Conservation (phyloP, 2,888 invertebrate genomes). For the Digitonthophagus gazella region DNA sequence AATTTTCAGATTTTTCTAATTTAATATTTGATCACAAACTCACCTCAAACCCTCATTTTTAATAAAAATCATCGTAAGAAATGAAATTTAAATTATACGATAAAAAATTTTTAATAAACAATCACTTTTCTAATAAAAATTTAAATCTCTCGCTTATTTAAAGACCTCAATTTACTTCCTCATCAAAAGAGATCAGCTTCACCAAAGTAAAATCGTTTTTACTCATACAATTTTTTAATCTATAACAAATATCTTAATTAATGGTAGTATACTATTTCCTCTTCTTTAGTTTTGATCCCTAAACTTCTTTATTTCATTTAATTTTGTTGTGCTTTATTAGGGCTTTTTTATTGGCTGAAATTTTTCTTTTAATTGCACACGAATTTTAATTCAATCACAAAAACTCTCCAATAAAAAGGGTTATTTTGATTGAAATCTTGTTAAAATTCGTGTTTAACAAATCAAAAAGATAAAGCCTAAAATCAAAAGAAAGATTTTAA, state of each 20-base stretch:
- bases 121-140: too few species aligned
- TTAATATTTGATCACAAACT: too few species aligned
- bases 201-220: background rate
- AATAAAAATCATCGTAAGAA: too few species aligned
- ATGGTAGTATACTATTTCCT: background rate
- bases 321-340: conserved; percentile 20
- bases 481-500: background rate
- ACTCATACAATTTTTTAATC: background rate
- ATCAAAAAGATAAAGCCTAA: background rate
- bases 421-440: background rate
- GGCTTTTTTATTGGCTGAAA: conserved; percentile 12
- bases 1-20: too few species aligned
- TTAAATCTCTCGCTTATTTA: too few species aligned
- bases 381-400: background rate
- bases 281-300: background rate
- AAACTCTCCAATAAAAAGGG: background rate
- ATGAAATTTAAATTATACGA: too few species aligned
- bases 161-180: too few species aligned
- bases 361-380: background rate
- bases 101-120: too few species aligned
- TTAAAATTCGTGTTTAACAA: background rate
- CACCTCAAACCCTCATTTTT: too few species aligned
- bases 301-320: background rate
- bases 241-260: background rate
- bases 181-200: too few species aligned